These are phyloP conservation scores for Tragelaphus scriptus DNA, from an alignment of 2,113 vertebrate species.

Conservation along the genomic window DNA sequence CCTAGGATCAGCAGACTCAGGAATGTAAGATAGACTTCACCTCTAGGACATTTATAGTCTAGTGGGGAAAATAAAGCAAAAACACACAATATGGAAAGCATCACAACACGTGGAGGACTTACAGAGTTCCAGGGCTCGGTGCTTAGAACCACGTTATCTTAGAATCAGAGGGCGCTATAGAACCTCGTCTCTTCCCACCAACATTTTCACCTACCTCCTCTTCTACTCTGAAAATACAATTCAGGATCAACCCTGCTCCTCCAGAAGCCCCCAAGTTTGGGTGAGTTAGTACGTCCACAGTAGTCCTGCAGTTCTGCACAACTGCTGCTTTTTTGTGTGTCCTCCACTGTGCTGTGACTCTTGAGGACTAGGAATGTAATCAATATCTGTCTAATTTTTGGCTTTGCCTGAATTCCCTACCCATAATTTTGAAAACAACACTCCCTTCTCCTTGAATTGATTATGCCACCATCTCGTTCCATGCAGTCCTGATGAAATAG, in stretches of 20 bases:
- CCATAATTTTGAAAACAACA: not conserved
- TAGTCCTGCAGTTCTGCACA: not conserved
- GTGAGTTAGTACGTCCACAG: not conserved
- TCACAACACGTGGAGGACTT: not conserved
- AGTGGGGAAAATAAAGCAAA: not conserved
- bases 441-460: not conserved
- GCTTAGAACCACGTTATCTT: not conserved
- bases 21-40: rapidly evolving
- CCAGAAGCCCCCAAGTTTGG: not conserved
- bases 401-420: not conserved
- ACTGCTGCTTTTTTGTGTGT: not conserved
- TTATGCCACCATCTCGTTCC: not conserved
- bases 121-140: not conserved
- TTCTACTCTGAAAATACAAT: not conserved
- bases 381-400: not conserved
- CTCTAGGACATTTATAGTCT: not conserved
- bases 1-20: not conserved
- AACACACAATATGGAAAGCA: not conserved
- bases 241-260: not conserved
- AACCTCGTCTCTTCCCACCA: not conserved
- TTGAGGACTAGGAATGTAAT: not conserved
- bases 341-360: not conserved
- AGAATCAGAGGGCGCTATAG: not conserved
- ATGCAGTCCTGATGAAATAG: not conserved
- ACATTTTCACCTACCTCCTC: not conserved